phyloP scores from a whole-genome alignment of 2,888 invertebrate genomes.

The Tipula helvola region DNA sequence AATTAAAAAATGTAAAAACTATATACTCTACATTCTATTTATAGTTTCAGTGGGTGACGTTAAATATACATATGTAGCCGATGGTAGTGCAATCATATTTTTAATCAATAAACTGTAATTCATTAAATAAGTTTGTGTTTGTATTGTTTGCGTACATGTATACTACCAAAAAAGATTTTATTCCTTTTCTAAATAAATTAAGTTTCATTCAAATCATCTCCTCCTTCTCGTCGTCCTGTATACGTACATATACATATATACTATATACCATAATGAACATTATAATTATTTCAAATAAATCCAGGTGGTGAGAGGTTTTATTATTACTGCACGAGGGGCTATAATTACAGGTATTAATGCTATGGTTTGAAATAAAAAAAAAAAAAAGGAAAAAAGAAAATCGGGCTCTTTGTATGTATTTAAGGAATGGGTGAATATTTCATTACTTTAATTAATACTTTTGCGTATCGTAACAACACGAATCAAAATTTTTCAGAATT shows the following conservation, averaged over 20 bases:
- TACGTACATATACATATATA: too few relatives aligned
- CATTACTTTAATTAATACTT: neutral
- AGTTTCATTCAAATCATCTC: neutral
- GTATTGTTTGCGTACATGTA: neutral
- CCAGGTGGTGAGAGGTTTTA: neutral
- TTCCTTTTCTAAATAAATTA: neutral
- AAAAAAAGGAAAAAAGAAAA: too few relatives aligned
- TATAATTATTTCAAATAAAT: slow-evolving; percentile 4
- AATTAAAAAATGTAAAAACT: neutral
- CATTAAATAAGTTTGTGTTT: neutral
- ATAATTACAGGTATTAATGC: neutral
- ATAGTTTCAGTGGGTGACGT: neutral
- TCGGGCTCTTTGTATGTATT: neutral
- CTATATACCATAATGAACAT: neutral
- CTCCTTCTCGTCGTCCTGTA: neutral
- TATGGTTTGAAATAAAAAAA: neutral
- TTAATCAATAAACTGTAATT: neutral
- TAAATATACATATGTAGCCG: neutral
- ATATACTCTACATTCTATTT: neutral
- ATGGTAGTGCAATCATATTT: neutral
- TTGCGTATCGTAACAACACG: neutral
- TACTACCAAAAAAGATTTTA: neutral
- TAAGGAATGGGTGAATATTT: neutral
- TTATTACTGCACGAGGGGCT: neutral
- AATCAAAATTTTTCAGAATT: neutral